These are phyloP conservation scores for Barbus barbus DNA, from an alignment of 2,113 vertebrate genomes.

Conservation along the genomic window DNA sequence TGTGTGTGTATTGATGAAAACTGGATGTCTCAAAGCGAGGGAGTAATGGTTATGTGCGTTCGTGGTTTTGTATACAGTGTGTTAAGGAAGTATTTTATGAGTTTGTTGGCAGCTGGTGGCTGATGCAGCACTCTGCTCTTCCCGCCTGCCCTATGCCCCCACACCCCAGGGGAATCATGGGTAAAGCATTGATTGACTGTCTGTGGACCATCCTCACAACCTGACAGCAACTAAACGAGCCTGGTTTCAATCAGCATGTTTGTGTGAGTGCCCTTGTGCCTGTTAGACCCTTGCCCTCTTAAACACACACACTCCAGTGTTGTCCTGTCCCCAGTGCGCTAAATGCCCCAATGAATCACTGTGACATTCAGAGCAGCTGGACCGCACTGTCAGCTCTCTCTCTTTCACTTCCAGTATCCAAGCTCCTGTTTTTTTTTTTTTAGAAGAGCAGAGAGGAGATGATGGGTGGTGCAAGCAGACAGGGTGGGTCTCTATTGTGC, in stretches of 20 bases:
- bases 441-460: neutral
- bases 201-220: conserved; percentile 47
- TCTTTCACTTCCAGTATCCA: neutral
- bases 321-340: conserved; percentile 47
- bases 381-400: conserved; percentile 49
- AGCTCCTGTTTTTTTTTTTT: neutral
- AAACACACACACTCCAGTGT: conserved; percentile 52
- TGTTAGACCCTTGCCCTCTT: conserved; percentile 50
- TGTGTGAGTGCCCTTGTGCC: conserved; percentile 52
- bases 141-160: conserved; percentile 43
- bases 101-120: conserved; percentile 55
- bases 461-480: conserved; percentile 17
- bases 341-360: conserved; percentile 65
- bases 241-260: conserved; percentile 45
- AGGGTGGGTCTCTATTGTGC: conserved; percentile 54
- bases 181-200: conserved; percentile 63
- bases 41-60: neutral
- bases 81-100: conserved; percentile 33
- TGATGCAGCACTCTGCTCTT: conserved; percentile 55
- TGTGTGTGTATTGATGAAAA: neutral
- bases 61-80: conserved; percentile 14
- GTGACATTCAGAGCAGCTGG: conserved; percentile 54
- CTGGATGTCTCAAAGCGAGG: neutral
- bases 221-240: conserved; percentile 48
- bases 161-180: conserved; percentile 53